Conservation (phyloP, 2,888 invertebrate genomes). For the Argyresthia goedartella region DNA sequence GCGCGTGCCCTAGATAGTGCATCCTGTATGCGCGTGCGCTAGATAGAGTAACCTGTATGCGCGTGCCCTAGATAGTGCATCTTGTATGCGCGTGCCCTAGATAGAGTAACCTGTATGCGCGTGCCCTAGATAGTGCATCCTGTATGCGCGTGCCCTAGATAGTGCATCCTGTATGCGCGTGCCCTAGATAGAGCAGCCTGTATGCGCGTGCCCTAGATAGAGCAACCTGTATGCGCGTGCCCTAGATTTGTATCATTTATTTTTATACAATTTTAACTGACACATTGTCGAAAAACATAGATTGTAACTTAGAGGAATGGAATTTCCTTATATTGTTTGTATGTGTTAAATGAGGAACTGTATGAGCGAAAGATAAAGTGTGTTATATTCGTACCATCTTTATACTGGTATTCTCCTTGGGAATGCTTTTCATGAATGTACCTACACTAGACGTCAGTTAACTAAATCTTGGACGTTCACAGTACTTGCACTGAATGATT, state of each 20-base stretch:
- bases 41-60: slow-evolving; percentile 12
- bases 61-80: no score
- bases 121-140: no score
- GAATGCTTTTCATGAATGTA: not conserved
- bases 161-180: slow-evolving; percentile 15
- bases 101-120: slow-evolving; percentile 14
- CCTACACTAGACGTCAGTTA: no score
- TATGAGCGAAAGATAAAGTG: not conserved
- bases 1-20: no score
- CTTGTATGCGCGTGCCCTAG: not conserved
- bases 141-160: not conserved
- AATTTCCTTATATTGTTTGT: slow-evolving; percentile 26
- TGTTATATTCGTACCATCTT: not conserved
- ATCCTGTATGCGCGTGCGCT: not conserved
- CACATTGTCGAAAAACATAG: slow-evolving; percentile 61
- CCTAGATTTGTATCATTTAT: slow-evolving; percentile 51
- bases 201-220: not conserved
- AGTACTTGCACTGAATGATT: no score
- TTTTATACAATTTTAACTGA: slow-evolving; percentile 63
- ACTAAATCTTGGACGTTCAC: no score
- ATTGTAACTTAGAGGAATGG: slow-evolving; percentile 25
- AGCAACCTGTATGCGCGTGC: slow-evolving; percentile 17
- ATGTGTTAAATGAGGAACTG: not conserved
- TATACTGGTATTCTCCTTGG: not conserved
- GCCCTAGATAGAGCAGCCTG: no score